Base-by-base conservation (phyloP, 2,113 vertebrate species). In the Empidonax traillii region DNA sequence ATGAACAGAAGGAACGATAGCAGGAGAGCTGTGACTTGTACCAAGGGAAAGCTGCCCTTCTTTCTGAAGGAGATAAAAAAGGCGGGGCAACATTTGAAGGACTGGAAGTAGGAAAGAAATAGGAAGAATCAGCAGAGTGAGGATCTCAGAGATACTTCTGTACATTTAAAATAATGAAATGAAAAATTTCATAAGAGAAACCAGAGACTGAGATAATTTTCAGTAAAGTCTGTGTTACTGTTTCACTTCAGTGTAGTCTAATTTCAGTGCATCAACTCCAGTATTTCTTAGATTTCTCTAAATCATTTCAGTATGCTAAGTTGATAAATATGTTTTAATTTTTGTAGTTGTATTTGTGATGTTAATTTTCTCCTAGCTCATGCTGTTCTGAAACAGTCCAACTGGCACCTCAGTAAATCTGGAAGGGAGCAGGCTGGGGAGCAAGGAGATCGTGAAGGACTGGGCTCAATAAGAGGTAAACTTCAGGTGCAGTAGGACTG, bases 1-100 rank as follows among this genome's bases (percentile, higher is more conserved):
- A 76, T 88, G 75, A 92, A 73, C 3, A 10, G 85, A 73, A 90
- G 58, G n/a, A 93, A 53, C 53, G 90, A 88, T 93, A 95, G 88
- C 15, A 5, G 59, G 82, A 91, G 55, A 85, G n/a, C 85, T 65
- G 49, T 82, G 82, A 66, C 62, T 68, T 68, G 71, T 83, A 69
- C 46, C 2, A 0, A 85, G 67, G 73, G 92, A 90, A 85, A 90
- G 71, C 24, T 93, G 90, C 71, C 62, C 71, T 95, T 88, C 75
- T 84, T 85, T 93, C 74, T 91, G 90, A 93, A 85, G 62, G 90
- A 73, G 74, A 79, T 79, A 68, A 20, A 87, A 95, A 93, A 94
- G 74, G 61, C 2, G 13, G 74, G 52, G 24, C 39, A 91, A 61
- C 31, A 28, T 82, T 65, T 94, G 71, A 76, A 94, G 71, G n/a